Evolutionary conservation across 2,888 invertebrate genomes (phyloP), one percentile per base, ranked within the genome.

Genomic region (Chloroclystis v-ata): DNA sequence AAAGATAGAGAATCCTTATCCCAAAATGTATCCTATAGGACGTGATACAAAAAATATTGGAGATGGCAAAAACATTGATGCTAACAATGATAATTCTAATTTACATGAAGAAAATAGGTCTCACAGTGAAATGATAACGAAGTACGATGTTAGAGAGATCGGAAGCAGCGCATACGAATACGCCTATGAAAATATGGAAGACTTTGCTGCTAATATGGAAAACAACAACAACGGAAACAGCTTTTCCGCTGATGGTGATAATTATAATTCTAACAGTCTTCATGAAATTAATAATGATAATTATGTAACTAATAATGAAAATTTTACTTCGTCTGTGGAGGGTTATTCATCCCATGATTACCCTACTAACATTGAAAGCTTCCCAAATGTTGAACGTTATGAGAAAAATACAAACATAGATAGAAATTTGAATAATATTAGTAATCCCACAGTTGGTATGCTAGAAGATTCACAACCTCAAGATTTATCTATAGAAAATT

Each of bases 231-330:
- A 35, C 20, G 35, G 10, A 35, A 16, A 24, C 20, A 35, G 11
- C 49, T 55, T 64, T 10, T 61, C 70, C 5, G 7, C 20, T 68
- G 70, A 50, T 50, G 30, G 5, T 13, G 63, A 63, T 47, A 65
- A 60, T 45, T 54, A 61, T 11, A 52, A 53, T 39, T 3, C 49
- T 10, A 35, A 35, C 12, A 16, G 29, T 28, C 37, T 39, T 20
- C 33, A 33, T 10, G 42, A 47, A 13, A 47, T 20, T 20, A 35
- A 35, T 10, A 28, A 5, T 28, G 42, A 47, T 33, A 38, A 20
- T 49, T 63, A 41, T 54, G 49, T 11, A 57, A 56, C 24, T 54
- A 69, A 47, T 56, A 63, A 33, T 26, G 35, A 41, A n/a, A 49
- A 28, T 8, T 49, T 33, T 29, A 2, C 49, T 14, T 7, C 44